A percentile compares a stretch with the other conserved stretches of the same genome.
phyloP scores from a whole-genome alignment of 37 sponge, comb jelly and placozoan genomes.

The Dysidea cf. avara region DNA sequence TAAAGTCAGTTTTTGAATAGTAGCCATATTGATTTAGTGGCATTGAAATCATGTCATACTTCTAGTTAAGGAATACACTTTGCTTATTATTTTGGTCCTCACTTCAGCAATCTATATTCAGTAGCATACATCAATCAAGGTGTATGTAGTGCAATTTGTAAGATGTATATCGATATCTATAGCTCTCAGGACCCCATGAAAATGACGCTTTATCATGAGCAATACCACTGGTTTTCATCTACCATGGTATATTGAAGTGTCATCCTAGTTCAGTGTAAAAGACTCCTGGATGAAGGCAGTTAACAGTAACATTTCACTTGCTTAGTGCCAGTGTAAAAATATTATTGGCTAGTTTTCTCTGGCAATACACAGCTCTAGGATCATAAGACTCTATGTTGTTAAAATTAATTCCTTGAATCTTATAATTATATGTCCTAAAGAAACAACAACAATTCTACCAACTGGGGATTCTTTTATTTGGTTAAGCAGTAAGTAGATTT shows the following conservation, averaged over 20 bases:
- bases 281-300: constrained; percentile 59
- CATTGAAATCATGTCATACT: too few relatives aligned
- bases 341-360: constrained; percentile 76
- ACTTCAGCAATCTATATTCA: too few relatives aligned
- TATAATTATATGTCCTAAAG: constrained; percentile 33
- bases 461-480: constrained; percentile 51
- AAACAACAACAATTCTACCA: constrained; percentile 57
- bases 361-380: constrained; percentile 23
- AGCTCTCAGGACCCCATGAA: constrained; percentile 53
- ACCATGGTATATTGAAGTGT: constrained; percentile 9
- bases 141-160: too few relatives aligned
- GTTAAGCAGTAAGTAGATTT: constrained; percentile 58
- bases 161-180: too few relatives aligned
- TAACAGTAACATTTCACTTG: constrained; percentile 47
- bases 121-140: too few relatives aligned
- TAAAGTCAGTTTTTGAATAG: too few relatives aligned
- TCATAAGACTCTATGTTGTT: constrained; percentile 39
- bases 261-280: constrained; percentile 55
- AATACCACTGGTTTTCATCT: not conserved
- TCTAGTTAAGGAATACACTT: too few relatives aligned
- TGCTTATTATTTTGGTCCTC: too few relatives aligned
- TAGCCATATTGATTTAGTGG: too few relatives aligned
- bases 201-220: constrained; percentile 28
- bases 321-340: constrained; percentile 59
- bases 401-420: constrained; percentile 32